phyloP scores from a whole-genome alignment of 2,888 invertebrate species.

The Harmothoe impar region DNA sequence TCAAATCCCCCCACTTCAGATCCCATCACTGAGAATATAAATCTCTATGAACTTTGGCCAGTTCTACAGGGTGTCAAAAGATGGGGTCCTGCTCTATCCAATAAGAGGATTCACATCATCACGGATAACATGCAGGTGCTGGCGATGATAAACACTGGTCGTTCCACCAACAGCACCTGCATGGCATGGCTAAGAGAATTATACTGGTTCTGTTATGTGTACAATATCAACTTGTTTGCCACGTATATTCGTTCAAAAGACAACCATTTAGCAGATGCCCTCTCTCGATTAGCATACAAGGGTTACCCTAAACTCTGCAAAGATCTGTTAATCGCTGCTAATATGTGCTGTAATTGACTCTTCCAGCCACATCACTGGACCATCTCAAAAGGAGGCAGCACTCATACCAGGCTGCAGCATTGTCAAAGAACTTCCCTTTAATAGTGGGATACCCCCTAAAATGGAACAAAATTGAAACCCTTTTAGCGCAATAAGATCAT shows the following conservation, averaged over 20 bases:
- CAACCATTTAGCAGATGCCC: not conserved
- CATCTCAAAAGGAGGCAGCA: too few relatives aligned
- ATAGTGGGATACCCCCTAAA: too few relatives aligned
- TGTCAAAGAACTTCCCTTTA: too few relatives aligned
- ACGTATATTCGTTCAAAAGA: not conserved
- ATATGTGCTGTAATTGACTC: too few relatives aligned
- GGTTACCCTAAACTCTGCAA: not conserved
- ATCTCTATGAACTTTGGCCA: not conserved
- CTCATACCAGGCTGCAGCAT: too few relatives aligned
- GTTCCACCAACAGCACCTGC: not conserved
- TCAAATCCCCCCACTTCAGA: not conserved
- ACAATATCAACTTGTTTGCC: not conserved
- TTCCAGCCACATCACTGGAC: too few relatives aligned
- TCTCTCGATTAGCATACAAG: not conserved
- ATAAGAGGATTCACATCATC: not conserved
- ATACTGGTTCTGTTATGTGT: not conserved
- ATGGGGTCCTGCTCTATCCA: not conserved
- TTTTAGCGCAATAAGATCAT: too few relatives aligned
- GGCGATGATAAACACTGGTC: not conserved
- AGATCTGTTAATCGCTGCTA: too few relatives aligned
- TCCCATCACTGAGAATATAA: not conserved
- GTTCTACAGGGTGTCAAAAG: not conserved
- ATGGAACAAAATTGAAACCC: too few relatives aligned
- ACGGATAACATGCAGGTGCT: slow-evolving; percentile 32
- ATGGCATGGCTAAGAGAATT: not conserved